A percentile compares a stretch with the other conserved stretches of the same genome.
These are phyloP conservation scores for Lucinisca nassula DNA, from an alignment of 2,888 invertebrate genomes.

Conservation along the genomic window DNA sequence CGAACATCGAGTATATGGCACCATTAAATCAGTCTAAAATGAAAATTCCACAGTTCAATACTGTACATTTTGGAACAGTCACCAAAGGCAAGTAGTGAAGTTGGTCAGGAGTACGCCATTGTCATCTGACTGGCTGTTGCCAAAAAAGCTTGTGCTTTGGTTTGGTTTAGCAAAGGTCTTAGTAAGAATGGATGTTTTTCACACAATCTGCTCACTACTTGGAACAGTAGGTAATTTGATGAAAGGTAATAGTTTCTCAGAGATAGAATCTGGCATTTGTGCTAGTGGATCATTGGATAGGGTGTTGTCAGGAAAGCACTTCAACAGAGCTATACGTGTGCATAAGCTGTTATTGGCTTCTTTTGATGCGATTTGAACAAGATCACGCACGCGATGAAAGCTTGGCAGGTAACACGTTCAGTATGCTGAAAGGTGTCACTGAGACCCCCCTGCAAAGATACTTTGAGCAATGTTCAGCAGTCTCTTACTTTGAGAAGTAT, in stretches of 20 bases:
- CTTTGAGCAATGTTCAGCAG: background rate
- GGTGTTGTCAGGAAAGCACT: no score
- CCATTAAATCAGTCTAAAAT: conserved; percentile 46
- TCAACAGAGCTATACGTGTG: no score
- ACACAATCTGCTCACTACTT: conserved; percentile 42
- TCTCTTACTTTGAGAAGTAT: conserved; percentile 18
- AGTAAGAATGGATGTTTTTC: conserved; percentile 51
- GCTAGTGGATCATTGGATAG: conserved; percentile 64
- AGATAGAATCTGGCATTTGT: conserved; percentile 52
- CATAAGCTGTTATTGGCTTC: no score
- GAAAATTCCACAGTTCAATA: conserved; percentile 65
- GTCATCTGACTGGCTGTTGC: conserved; percentile 60
- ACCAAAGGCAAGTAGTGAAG: conserved; percentile 28
- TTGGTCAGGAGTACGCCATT: conserved; percentile 51
- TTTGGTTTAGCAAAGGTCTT: conserved; percentile 40
- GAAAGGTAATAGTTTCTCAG: conserved; percentile 50
- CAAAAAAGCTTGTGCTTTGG: conserved; percentile 46
- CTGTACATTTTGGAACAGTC: conserved; percentile 50
- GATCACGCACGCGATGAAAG: no score
- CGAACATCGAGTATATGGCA: conserved; percentile 58
- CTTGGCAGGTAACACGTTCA: no score
- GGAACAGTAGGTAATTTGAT: conserved; percentile 52
- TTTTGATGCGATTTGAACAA: no score
- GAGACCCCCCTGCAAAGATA: conserved; percentile 11
- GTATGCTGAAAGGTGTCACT: no score